phyloP scores from a whole-genome alignment of 2,797 vertebrate species.

The Esox masquinongy region DNA sequence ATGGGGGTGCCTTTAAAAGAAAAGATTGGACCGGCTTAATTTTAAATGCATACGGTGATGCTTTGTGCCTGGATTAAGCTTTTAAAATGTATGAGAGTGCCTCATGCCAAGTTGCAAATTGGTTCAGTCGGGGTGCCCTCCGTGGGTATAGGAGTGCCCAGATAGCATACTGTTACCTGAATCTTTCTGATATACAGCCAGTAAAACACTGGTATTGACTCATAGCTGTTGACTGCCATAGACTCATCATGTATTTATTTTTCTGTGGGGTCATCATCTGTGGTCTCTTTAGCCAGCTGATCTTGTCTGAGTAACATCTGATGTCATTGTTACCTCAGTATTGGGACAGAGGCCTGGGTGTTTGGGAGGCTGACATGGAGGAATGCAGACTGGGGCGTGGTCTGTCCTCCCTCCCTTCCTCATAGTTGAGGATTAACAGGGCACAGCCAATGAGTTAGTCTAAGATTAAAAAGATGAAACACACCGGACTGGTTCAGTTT shows the following conservation, averaged over 20 bases:
- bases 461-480: slow-evolving; percentile 8
- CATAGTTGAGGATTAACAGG: slow-evolving; percentile 13
- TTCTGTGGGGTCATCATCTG: neutral
- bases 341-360: slow-evolving; percentile 17
- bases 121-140: neutral
- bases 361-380: neutral
- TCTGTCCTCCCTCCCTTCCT: neutral
- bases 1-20: no score
- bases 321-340: slow-evolving; percentile 39
- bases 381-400: neutral
- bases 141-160: neutral
- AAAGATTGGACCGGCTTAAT: no score
- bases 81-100: no score
- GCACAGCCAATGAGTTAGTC: neutral
- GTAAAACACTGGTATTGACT: neutral
- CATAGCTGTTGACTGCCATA: neutral
- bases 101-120: neutral
- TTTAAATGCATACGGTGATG: no score
- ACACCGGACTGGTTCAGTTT: neutral
- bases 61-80: no score
- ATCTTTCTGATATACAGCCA: neutral
- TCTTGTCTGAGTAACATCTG: slow-evolving; percentile 19
- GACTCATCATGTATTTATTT: slow-evolving; percentile 4
- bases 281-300: neutral
- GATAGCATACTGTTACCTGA: neutral